phyloP scores from a whole-genome alignment of 2,113 vertebrate genomes.

The Coptodon rendalli region DNA sequence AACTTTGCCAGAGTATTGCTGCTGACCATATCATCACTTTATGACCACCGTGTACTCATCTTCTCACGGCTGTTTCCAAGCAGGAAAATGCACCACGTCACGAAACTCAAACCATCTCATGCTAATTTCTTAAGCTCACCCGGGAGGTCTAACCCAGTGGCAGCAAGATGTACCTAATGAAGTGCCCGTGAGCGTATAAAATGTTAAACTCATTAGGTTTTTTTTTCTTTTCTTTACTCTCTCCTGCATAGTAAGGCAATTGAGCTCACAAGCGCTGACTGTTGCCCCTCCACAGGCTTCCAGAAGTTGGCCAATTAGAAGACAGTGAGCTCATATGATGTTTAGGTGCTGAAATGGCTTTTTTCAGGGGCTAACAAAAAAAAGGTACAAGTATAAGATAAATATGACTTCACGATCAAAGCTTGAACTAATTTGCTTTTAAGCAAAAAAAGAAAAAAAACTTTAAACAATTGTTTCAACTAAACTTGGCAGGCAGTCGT shows the following conservation, averaged over 20 bases:
- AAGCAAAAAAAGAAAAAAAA: not conserved
- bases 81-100: rapidly evolving
- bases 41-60: not conserved
- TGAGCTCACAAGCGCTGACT: rapidly evolving
- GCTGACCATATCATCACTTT: not conserved
- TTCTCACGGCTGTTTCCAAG: not conserved
- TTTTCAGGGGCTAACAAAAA: not conserved
- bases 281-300: rapidly evolving
- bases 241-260: not conserved
- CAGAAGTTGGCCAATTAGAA: not conserved
- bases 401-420: rapidly evolving
- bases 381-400: not conserved
- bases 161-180: not conserved
- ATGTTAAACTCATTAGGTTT: not conserved
- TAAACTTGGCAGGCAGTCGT: not conserved
- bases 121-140: not conserved
- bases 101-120: not conserved
- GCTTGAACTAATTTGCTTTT: not conserved
- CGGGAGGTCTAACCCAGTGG: rapidly evolving
- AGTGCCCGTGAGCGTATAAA: not conserved
- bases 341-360: not conserved
- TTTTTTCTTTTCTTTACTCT: not conserved
- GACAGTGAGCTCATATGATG: not conserved
- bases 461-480: not conserved
- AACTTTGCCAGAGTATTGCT: not conserved